These are phyloP conservation scores for Helicoverpa armigera DNA, from an alignment of 1,140 invertebrate species.

Conservation along the genomic window DNA sequence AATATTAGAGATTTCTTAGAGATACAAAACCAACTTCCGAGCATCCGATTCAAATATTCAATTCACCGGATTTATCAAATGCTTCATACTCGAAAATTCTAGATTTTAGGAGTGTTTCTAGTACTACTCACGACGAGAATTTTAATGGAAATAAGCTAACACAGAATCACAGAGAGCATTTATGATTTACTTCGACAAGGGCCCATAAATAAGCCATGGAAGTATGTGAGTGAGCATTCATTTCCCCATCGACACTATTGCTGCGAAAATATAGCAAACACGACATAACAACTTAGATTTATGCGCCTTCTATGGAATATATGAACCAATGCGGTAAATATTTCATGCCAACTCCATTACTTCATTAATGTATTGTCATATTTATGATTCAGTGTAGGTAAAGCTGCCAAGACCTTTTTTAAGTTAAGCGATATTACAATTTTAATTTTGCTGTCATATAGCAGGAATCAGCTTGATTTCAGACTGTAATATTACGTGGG, in stretches of 20 bases:
- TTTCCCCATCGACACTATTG: conserved; percentile 39
- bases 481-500: neutral
- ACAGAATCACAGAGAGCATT: no score
- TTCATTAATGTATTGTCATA: conserved; percentile 41
- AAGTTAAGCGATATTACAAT: neutral
- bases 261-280: conserved; percentile 20
- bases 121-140: neutral
- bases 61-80: no score
- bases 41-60: no score
- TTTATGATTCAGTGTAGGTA: neutral
- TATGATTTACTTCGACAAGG: conserved; percentile 26
- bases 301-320: conserved; percentile 38
- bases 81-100: neutral
- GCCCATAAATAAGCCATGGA: conserved; percentile 16
- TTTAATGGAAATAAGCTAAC: no score
- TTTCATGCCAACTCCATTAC: conserved; percentile 37
- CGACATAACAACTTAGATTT: conserved; percentile 27
- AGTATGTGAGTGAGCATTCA: conserved; percentile 3
- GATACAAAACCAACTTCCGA: no score
- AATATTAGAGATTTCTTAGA: no score
- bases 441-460: neutral
- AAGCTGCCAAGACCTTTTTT: neutral
- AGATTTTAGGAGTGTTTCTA: neutral
- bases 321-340: conserved; percentile 36
- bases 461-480: neutral